Evolutionary conservation across 2,113 vertebrate species (phyloP).

Genomic region (Hydrolagus affinis): DNA sequence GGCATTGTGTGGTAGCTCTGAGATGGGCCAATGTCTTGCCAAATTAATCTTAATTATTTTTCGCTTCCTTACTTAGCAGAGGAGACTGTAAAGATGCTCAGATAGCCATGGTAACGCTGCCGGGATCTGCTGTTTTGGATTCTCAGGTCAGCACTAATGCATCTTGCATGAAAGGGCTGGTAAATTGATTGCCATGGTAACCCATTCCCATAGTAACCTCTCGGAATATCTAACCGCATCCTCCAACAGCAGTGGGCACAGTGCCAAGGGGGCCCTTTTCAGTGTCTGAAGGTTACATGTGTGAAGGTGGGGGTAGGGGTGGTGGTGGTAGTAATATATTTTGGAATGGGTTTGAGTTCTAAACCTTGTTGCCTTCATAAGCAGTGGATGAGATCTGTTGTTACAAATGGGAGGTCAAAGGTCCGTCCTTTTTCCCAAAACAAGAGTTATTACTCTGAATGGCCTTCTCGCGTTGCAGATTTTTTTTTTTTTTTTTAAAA

Average conservation of each 20-base stretch:
- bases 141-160: constrained; percentile 37
- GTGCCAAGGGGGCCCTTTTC: not conserved
- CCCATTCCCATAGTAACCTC: constrained; percentile 50
- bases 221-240: not conserved
- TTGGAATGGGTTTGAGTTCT: too few relatives aligned
- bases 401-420: not conserved
- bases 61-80: constrained; percentile 23
- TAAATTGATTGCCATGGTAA: constrained; percentile 54
- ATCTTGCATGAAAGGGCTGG: constrained; percentile 42
- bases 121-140: constrained; percentile 40
- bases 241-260: not conserved
- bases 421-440: not conserved
- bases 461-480: too few relatives aligned
- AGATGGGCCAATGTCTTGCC: not conserved
- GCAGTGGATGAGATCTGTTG: not conserved
- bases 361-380: not conserved
- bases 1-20: too few relatives aligned
- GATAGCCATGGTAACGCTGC: constrained; percentile 38
- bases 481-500: too few relatives aligned
- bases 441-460: not conserved
- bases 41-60: constrained; percentile 10
- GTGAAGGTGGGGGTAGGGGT: too few relatives aligned
- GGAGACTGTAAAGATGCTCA: constrained; percentile 35
- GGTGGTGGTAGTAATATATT: not conserved
- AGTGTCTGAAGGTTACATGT: not conserved